Evolutionary conservation across 2,888 invertebrate genomes (phyloP), one percentile per base, ranked within the genome.

Genomic region (Pherbina coryleti): DNA sequence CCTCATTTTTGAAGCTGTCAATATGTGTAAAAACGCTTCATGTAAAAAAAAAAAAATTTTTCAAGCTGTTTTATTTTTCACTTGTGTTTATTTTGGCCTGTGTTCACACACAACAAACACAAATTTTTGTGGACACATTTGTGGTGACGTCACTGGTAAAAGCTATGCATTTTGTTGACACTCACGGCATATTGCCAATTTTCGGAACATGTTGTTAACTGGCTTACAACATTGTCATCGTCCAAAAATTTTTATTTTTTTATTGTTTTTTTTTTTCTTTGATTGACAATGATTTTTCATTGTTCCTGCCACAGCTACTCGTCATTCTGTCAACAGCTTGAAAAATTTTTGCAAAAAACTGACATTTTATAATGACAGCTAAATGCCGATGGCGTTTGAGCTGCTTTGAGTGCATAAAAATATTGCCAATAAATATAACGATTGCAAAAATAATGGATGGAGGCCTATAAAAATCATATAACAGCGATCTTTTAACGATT

Each of bases 301-400:
- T 67, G 67, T 67, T 44, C 44, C 44, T 44, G 2, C 14, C 11
- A 37, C 37, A 37, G 14, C 44, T 44, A 19, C 31, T 67, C 44
- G 67, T 22, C 67, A 34, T 22, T 11, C 7, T n/a, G 19, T 34
- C 67, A 37, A 66, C 37, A 34, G 31, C 19, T 31, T 19, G 19
- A 1, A 9, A 22, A n/a, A 22, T 7, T 22, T 0, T 60, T 44
- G 44, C 57, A 28, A 17, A 67, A 37, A 37, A 34, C 22, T 34
- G 37, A 44, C 25, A 37, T 72, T 72, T 60, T 70, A 70, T 70
- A 55, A 72, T 72, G 72, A 72, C 72, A 57, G 72, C 55, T 72
- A 57, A 55, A 31, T 72, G 72, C 60, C 72, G 60, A 22, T 55
- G 57, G 44, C 44, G 44, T 60, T 72, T 60, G 44, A 34, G 14